Evolutionary conservation across 2,113 vertebrate species (phyloP).

Genomic region (Himantopus leucocephalus): DNA sequence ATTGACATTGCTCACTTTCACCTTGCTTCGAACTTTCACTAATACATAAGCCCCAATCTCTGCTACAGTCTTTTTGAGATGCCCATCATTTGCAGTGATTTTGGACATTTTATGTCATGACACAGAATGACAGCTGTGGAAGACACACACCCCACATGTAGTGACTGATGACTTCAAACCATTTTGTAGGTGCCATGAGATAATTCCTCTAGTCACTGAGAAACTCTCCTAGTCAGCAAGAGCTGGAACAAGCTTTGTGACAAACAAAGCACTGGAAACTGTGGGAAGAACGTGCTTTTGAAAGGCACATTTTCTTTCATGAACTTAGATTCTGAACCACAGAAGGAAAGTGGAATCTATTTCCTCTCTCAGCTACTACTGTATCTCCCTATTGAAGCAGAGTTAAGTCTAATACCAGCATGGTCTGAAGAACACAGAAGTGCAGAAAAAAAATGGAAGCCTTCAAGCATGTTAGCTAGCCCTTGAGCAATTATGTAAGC

Average conservation of each 20-base stretch:
- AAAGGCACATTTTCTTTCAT: accelerated
- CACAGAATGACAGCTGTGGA: accelerated
- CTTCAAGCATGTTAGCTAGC: accelerated
- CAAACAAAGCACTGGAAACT: not conserved
- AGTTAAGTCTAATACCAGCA: accelerated
- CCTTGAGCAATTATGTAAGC: accelerated
- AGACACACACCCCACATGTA: accelerated
- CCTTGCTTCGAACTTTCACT: not conserved
- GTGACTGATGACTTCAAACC: accelerated
- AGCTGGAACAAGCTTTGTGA: not conserved
- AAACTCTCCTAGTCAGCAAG: no score
- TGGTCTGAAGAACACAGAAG: accelerated
- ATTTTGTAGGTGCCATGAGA: accelerated
- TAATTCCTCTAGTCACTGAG: not conserved
- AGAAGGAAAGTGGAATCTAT: accelerated
- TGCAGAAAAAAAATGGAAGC: not conserved
- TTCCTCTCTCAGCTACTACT: not conserved
- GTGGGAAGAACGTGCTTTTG: accelerated
- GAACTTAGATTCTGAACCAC: accelerated
- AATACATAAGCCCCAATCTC: accelerated
- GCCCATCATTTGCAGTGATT: accelerated
- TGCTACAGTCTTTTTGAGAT: accelerated
- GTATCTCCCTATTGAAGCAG: accelerated
- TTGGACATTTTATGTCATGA: no score
- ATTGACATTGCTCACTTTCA: not conserved